These are phyloP conservation scores for Hydraecia micacea DNA, from an alignment of 2,888 invertebrate genomes.

Conservation along the genomic window DNA sequence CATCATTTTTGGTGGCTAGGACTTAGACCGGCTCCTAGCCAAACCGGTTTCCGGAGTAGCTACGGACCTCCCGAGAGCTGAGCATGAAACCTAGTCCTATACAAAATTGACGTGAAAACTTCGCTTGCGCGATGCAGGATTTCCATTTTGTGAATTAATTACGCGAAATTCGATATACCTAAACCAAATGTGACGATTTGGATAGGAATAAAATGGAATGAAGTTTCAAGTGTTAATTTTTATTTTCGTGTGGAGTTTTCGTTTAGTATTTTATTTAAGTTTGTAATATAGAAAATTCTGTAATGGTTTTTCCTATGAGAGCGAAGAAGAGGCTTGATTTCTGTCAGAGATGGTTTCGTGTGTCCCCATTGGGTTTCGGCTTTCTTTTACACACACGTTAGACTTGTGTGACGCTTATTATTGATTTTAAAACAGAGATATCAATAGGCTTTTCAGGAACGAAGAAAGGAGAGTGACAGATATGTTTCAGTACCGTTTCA, in stretches of 20 bases:
- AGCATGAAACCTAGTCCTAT: not conserved
- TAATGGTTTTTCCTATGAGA: conserved; percentile 7
- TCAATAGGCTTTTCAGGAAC: not conserved
- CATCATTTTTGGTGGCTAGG: conserved; percentile 51
- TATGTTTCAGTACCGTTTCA: conserved; percentile 18
- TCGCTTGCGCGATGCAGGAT: conserved; percentile 41
- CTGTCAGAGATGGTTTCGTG: not conserved
- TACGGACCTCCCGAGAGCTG: conserved; percentile 45
- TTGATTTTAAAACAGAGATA: conserved; percentile 38
- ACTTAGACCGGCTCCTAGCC: conserved; percentile 61
- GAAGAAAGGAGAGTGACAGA: conserved; percentile 20
- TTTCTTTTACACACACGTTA: not conserved
- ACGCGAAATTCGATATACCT: fast-evolving
- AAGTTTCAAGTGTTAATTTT: not conserved
- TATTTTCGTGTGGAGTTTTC: not conserved
- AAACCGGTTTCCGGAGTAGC: conserved; percentile 55
- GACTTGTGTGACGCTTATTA: conserved; percentile 19
- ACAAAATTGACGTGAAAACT: conserved; percentile 32
- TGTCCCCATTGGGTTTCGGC: conserved; percentile 24
- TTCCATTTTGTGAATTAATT: conserved; percentile 36
- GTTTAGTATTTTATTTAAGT: not conserved
- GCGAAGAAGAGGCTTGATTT: conserved; percentile 20
- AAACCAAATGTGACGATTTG: conserved; percentile 1
- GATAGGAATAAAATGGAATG: fast-evolving
- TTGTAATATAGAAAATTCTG: not conserved